phyloP scores from a whole-genome alignment of 2,888 invertebrate genomes.

The Cantharis rufa region DNA sequence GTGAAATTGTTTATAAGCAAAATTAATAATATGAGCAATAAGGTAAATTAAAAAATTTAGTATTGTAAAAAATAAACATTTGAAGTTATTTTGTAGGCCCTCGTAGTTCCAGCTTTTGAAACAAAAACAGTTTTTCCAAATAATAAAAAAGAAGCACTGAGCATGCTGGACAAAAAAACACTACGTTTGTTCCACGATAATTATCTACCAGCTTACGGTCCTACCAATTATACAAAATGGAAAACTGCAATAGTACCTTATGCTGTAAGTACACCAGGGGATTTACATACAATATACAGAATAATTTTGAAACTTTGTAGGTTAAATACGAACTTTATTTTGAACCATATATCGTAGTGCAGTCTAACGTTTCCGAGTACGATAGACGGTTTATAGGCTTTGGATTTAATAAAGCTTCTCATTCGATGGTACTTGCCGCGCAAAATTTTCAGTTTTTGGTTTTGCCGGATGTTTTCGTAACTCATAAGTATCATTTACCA shows the following conservation, averaged over 20 bases:
- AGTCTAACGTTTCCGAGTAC: conserved; percentile 73
- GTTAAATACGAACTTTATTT: conserved; percentile 88
- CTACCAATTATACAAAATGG: conserved; percentile 86
- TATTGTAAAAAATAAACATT: background rate
- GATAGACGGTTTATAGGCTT: conserved; percentile 90
- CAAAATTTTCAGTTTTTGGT: conserved; percentile 71
- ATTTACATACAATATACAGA: background rate
- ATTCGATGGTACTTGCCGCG: conserved; percentile 81
- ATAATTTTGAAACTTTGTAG: conserved; percentile 54
- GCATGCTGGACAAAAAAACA: conserved; percentile 71
- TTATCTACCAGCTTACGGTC: conserved; percentile 69
- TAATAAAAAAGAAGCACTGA: conserved; percentile 74
- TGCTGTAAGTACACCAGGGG: conserved; percentile 56
- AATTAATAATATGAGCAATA: background rate
- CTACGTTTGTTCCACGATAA: conserved; percentile 80
- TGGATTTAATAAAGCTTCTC: conserved; percentile 94
- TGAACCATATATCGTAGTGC: conserved; percentile 87
- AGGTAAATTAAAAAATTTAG: background rate
- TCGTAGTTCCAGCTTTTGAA: conserved; percentile 56
- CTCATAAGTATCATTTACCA: conserved; percentile 85
- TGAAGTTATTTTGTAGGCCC: conserved; percentile 2
- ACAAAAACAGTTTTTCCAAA: conserved; percentile 75
- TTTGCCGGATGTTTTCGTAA: conserved; percentile 83
- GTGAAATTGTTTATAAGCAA: conserved; percentile 62
- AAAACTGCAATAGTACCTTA: conserved; percentile 76